These are phyloP conservation scores for Anthopleura sola DNA, from an alignment of 64 coral and sea anemone genomes.

Conservation along the genomic window DNA sequence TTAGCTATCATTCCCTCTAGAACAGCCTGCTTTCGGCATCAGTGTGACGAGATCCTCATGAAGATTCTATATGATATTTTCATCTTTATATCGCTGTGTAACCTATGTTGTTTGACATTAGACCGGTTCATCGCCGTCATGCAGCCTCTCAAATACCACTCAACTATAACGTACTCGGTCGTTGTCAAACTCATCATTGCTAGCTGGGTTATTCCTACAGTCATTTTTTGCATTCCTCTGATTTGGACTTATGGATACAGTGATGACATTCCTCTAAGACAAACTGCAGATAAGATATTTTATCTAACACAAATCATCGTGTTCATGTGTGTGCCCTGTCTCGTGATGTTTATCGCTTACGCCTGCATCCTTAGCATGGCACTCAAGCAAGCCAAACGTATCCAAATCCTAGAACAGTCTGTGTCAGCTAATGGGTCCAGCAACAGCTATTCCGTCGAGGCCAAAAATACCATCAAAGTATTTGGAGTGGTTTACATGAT, in stretches of 20 bases:
- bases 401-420: conserved; percentile 37
- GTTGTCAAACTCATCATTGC: conserved; percentile 41
- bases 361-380: conserved; percentile 46
- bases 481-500: conserved; percentile 66
- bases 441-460: not conserved
- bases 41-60: conserved; percentile 24
- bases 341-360: conserved; percentile 56
- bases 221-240: conserved; percentile 53
- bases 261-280: conserved; percentile 27
- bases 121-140: conserved; percentile 74
- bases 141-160: conserved; percentile 63
- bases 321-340: conserved; percentile 61
- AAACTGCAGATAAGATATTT: conserved; percentile 64
- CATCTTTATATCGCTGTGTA: conserved; percentile 59
- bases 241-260: conserved; percentile 62
- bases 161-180: conserved; percentile 34
- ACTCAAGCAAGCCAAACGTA: conserved; percentile 48
- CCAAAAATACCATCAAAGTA: conserved; percentile 39
- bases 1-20: conserved; percentile 29
- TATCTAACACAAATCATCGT: conserved; percentile 65
- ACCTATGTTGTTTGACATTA: conserved; percentile 62
- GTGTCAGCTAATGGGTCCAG: not conserved
- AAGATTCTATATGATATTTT: conserved; percentile 48
- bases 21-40: not conserved
- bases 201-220: conserved; percentile 49